phyloP scores from a whole-genome alignment of 2,797 vertebrate genomes.

The Aulostomus chinensis region DNA sequence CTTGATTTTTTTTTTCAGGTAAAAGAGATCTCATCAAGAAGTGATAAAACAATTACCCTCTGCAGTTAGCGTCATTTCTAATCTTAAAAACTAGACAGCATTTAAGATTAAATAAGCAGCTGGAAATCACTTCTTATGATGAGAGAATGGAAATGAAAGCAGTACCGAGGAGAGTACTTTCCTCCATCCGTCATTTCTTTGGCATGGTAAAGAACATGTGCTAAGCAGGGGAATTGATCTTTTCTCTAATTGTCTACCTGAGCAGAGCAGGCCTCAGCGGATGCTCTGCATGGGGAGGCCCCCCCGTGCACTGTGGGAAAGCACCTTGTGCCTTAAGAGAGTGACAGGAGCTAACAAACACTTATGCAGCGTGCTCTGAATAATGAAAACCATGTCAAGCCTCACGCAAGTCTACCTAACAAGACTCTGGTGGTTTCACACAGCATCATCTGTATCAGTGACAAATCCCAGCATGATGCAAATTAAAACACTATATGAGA shows the following conservation, averaged over 20 bases:
- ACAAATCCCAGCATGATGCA: conserved; percentile 74
- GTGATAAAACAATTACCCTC: conserved; percentile 32
- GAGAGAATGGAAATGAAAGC: conserved; percentile 21
- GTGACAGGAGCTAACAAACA: conserved; percentile 72
- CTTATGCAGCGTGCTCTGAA: conserved; percentile 64
- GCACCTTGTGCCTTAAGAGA: conserved; percentile 51
- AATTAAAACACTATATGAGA: conserved; percentile 76
- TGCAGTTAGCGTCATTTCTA: conserved; percentile 23
- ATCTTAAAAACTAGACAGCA: conserved; percentile 6
- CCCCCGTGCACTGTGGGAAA: conserved; percentile 50
- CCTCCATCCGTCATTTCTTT: conserved; percentile 13
- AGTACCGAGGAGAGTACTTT: conserved; percentile 16
- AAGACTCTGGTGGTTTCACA: conserved; percentile 75
- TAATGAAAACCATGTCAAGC: conserved; percentile 75
- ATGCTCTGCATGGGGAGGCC: conserved; percentile 46
- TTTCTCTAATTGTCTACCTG: conserved; percentile 65
- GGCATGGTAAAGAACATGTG: conserved; percentile 23
- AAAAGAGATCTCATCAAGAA: conserved; percentile 17
- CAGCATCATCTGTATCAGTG: conserved; percentile 70
- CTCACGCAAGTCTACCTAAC: conserved; percentile 75
- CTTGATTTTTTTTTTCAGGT: conserved; percentile 9
- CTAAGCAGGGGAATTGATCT: conserved; percentile 45
- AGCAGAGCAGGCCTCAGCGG: conserved; percentile 31
- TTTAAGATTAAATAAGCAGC: conserved; percentile 18
- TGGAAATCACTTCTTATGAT: conserved; percentile 20